phyloP scores from a whole-genome alignment of 2,797 vertebrate genomes.

The Spinibarbus caldwelli region DNA sequence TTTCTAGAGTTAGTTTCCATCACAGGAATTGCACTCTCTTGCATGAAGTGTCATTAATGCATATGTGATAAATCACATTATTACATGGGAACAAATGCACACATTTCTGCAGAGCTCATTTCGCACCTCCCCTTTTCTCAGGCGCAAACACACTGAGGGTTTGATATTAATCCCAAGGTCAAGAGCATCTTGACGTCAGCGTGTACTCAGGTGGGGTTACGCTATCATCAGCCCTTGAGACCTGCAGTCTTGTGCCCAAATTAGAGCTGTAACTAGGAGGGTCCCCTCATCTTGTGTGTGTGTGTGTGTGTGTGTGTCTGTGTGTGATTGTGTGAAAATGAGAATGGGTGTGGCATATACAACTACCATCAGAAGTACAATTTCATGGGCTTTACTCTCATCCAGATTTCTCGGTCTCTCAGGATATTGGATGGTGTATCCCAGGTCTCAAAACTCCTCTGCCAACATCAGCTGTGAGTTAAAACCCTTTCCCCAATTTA shows the following conservation, averaged over 20 bases:
- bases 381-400: background rate
- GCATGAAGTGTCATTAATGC: background rate
- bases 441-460: conserved; percentile 11
- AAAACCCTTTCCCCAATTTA: conserved; percentile 11
- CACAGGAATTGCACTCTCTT: conserved; percentile 11
- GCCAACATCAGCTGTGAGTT: conserved; percentile 44
- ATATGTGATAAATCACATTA: background rate
- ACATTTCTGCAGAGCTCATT: background rate
- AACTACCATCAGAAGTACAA: background rate
- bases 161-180: conserved; percentile 55
- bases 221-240: conserved; percentile 51
- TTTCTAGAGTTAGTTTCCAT: conserved; percentile 33
- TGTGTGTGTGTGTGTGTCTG: conserved; percentile 11
- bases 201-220: conserved; percentile 54
- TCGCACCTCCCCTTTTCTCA: conserved; percentile 8
- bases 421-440: conserved; percentile 4
- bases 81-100: background rate
- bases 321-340: background rate
- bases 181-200: conserved; percentile 46
- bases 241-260: conserved; percentile 42
- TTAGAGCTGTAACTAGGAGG: conserved; percentile 59
- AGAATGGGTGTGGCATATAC: conserved; percentile 18
- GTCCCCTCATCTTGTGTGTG: conserved; percentile 37
- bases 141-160: conserved; percentile 15
- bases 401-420: conserved; percentile 11